These are phyloP conservation scores for Biston betularia DNA, from an alignment of 2,888 invertebrate species.

Conservation along the genomic window DNA sequence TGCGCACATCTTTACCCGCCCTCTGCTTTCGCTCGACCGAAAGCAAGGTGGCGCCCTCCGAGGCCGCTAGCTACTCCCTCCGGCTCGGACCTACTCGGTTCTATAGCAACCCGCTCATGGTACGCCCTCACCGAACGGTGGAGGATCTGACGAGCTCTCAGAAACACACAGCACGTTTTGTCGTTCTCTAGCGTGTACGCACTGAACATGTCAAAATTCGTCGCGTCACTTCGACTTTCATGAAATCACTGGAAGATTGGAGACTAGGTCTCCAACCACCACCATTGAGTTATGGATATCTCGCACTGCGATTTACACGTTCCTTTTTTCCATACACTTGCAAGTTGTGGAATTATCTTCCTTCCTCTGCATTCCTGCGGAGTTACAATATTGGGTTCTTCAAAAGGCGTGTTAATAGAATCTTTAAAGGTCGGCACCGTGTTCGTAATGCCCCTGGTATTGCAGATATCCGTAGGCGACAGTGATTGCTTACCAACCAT, in stretches of 20 bases:
- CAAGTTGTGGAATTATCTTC: no score
- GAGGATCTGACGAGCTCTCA: constrained; percentile 37
- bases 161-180: constrained; percentile 5
- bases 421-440: no score
- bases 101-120: constrained; percentile 76
- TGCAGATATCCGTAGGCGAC: no score
- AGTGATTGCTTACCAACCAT: no score
- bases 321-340: no score
- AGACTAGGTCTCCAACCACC: no score
- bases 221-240: constrained; percentile 9
- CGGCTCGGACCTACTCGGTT: constrained; percentile 65
- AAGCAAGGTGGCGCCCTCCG: constrained; percentile 70
- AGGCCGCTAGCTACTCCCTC: constrained; percentile 60
- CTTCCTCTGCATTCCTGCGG: no score
- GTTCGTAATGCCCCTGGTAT: no score
- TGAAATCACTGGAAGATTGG: background rate
- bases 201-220: constrained; percentile 38
- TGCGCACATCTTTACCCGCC: constrained; percentile 62
- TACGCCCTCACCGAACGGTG: constrained; percentile 57
- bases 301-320: no score
- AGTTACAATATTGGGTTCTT: no score
- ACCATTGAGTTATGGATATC: no score
- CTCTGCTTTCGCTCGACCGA: constrained; percentile 70
- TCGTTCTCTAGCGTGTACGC: constrained; percentile 19
- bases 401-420: no score